Conservation (phyloP, 2,797 vertebrate species). For the Phaenicophaeus curvirostris region DNA sequence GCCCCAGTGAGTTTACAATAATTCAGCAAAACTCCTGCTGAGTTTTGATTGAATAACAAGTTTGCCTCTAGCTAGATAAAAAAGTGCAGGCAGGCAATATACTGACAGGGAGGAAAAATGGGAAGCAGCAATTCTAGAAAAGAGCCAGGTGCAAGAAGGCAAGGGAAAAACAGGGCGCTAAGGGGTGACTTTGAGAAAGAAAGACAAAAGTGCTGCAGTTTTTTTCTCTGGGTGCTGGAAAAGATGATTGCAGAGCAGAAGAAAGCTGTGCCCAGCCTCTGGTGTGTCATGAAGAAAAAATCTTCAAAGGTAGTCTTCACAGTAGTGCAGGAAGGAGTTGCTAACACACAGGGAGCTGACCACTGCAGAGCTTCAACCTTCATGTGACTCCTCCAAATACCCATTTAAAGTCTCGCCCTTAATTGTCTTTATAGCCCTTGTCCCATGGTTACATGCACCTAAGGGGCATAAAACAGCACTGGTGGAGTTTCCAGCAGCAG, state of each 20-base stretch:
- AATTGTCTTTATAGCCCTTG: neutral
- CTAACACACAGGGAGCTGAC: neutral
- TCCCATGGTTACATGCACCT: neutral
- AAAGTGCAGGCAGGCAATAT: neutral
- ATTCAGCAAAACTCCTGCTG: constrained; percentile 41
- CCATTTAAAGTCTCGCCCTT: neutral
- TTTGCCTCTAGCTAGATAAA: neutral
- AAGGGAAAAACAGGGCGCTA: neutral
- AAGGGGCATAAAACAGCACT: neutral
- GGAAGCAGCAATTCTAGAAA: neutral
- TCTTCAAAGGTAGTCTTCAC: neutral
- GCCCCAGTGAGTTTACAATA: constrained; percentile 42
- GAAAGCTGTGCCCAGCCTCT: neutral
- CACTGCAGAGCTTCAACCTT: neutral
- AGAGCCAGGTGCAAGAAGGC: neutral
- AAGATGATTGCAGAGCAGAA: neutral
- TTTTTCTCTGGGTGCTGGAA: neutral
- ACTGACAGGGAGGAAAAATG: neutral
- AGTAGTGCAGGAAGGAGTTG: neutral
- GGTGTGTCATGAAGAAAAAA: neutral
- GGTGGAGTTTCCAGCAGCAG: neutral
- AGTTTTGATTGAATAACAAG: constrained; percentile 43
- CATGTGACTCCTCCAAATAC: neutral
- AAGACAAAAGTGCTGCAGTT: neutral
- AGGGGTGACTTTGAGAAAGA: neutral